A percentile compares a stretch with the other conserved stretches of the same genome.
phyloP scores from a whole-genome alignment of 2,113 vertebrate genomes.

The Leucosticte australis region DNA sequence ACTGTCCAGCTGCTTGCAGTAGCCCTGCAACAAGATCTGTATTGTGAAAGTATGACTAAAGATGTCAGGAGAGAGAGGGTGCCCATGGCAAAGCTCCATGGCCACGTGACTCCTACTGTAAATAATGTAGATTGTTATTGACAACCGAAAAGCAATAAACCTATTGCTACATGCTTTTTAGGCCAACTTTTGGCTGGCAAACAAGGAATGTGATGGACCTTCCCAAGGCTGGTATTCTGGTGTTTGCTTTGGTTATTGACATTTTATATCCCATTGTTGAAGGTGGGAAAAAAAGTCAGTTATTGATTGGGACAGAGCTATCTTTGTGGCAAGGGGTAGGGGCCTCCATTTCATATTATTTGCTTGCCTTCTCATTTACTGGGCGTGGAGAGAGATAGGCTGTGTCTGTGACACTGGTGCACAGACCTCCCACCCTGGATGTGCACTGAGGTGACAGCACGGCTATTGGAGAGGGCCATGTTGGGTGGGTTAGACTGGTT shows the following conservation, averaged over 20 bases:
- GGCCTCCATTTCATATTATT: not conserved
- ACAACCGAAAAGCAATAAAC: not conserved
- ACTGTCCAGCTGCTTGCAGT: not conserved
- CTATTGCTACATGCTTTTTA: not conserved
- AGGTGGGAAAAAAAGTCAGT: not conserved
- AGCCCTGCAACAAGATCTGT: not conserved
- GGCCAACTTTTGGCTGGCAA: not conserved
- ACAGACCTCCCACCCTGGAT: not conserved
- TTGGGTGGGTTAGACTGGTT: not conserved
- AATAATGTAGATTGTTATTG: not conserved
- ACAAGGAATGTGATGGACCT: not conserved
- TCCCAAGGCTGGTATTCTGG: not conserved
- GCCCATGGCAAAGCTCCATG: not conserved
- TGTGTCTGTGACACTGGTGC: fast-evolving
- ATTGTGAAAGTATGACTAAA: not conserved
- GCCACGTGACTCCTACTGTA: not conserved
- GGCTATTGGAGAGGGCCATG: not conserved
- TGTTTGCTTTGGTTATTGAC: not conserved
- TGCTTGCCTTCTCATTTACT: not conserved
- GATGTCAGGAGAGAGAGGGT: not conserved
- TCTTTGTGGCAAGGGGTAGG: not conserved
- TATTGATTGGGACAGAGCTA: not conserved
- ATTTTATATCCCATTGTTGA: not conserved
- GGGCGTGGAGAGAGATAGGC: not conserved
- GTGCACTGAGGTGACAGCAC: fast-evolving